Percentiles rank a stretch among this genome's conserved stretches.
These are phyloP conservation scores for Periplaneta americana DNA, from an alignment of 1,140 invertebrate genomes.

Conservation along the genomic window DNA sequence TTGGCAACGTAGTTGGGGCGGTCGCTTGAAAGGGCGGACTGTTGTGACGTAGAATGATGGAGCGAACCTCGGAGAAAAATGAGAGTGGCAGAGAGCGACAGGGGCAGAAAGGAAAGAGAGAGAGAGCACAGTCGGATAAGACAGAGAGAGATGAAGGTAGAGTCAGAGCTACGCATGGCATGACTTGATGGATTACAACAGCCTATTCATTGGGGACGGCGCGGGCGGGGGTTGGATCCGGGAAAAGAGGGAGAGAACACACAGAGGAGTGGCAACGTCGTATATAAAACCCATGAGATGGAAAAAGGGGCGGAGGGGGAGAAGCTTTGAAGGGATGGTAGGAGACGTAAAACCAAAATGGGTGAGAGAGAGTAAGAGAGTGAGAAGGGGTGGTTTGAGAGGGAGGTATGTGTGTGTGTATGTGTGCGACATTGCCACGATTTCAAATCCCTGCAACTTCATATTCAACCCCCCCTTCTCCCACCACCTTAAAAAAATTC, in stretches of 20 bases:
- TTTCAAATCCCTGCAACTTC: not conserved
- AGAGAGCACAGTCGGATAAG: not conserved
- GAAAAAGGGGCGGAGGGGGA: not conserved
- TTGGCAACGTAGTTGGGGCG: not conserved
- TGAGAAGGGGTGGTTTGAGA: not conserved
- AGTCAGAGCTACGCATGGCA: conserved; percentile 2
- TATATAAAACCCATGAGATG: not conserved
- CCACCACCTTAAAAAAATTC: not conserved
- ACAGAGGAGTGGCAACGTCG: not conserved
- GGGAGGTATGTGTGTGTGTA: not conserved
- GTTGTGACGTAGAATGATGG: conserved; percentile 19
- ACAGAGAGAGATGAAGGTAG: not conserved
- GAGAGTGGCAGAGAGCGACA: conserved; percentile 15
- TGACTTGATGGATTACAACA: conserved; percentile 10
- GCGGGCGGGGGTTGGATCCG: not conserved
- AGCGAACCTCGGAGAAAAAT: conserved; percentile 18
- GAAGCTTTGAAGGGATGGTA: conserved; percentile 6
- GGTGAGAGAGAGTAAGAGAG: not conserved
- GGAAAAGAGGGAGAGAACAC: not conserved
- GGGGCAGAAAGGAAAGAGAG: not conserved
- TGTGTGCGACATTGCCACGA: not conserved
- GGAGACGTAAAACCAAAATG: not conserved
- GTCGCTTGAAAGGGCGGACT: conserved; percentile 3
- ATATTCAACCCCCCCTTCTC: not conserved
- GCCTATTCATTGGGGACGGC: not conserved